Base-by-base conservation (phyloP, 2,113 vertebrate species). In the Muscicapa adusta region DNA sequence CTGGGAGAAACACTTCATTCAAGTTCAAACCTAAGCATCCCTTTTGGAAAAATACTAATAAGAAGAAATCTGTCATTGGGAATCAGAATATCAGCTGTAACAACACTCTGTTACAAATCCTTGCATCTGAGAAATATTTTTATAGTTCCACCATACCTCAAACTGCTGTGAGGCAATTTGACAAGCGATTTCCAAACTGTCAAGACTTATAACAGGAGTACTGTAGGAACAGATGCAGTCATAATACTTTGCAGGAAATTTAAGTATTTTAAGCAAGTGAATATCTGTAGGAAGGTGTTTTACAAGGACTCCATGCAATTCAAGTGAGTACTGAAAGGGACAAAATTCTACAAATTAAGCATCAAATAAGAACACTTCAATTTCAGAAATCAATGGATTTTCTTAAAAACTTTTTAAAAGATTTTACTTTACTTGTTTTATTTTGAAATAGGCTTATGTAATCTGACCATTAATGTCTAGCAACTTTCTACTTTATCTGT, bases 161-260 rank as follows among this genome's bases (percentile, higher is more conserved):
- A 29, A 74, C 63, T 91, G 10, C 67, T 77, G 34, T 60, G 67
- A 78, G 54, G 23, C 65, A 82, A 73, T 82, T 94, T 91, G 70
- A 79, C 88, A 95, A 93, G 76, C 80, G 75, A 80, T 67, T 88
- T 96, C 72, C 43, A 88, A 93, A 95, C 47, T 91, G 88, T 71
- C 96, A 94, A 90, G 87, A 90, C 72, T 93, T 93, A 66, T 89
- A 94, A 85, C 90, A 90, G 14, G 42, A 85, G 18, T 66, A 57
- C 67, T 85, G 85, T 54, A 50, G 50, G 34, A 95, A 26, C 95
- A 96, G 90, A 91, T 88, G 78, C 42, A 79, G 33, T 38, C 45
- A 88, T 58, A 88, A 88, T 65, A 50, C 58, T 82, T 85, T 79
- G 67, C 48, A 73, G 34, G 33, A 94, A 91, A 88, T 50, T 4